Conservation (phyloP, 1,140 invertebrate genomes). For the Whitmania pigra region DNA sequence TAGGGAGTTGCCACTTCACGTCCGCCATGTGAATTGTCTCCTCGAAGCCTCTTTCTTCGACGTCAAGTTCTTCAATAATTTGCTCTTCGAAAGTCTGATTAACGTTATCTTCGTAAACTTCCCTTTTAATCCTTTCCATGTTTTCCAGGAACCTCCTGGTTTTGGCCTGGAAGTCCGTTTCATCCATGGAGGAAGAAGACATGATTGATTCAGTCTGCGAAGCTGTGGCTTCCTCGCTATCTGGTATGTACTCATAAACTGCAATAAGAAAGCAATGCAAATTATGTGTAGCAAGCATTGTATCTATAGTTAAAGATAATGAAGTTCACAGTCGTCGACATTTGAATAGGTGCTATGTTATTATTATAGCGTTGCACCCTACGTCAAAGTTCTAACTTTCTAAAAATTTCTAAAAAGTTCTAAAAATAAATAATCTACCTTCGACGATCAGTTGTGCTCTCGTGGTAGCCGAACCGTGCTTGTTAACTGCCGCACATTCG, state of each 20-base stretch:
- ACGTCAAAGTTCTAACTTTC: background rate
- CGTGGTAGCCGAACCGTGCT: constrained; percentile 63
- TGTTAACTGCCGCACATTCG: constrained; percentile 73
- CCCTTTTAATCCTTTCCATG: constrained; percentile 24
- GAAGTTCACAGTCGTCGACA: no score
- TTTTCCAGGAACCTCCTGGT: constrained; percentile 24
- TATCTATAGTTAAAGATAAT: no score
- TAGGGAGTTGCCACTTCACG: constrained; percentile 26
- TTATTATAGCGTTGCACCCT: background rate
- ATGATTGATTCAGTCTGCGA: constrained; percentile 25
- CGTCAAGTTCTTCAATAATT: constrained; percentile 24
- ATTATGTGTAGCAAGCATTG: no score
- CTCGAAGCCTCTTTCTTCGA: constrained; percentile 24
- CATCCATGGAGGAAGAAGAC: constrained; percentile 26
- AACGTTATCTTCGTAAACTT: constrained; percentile 22
- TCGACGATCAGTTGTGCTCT: constrained; percentile 26
- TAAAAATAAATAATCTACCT: background rate
- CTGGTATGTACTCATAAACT: constrained; percentile 84
- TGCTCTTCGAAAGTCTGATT: constrained; percentile 22
- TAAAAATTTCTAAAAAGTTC: constrained; percentile 6
- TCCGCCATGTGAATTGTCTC: constrained; percentile 26
- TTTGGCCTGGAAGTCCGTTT: constrained; percentile 25
- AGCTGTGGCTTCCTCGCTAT: constrained; percentile 59
- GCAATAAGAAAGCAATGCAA: constrained; percentile 39
- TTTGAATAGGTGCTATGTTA: no score